These are phyloP conservation scores for Bufotes viridis DNA, from an alignment of 2,797 vertebrate genomes.

Conservation along the genomic window DNA sequence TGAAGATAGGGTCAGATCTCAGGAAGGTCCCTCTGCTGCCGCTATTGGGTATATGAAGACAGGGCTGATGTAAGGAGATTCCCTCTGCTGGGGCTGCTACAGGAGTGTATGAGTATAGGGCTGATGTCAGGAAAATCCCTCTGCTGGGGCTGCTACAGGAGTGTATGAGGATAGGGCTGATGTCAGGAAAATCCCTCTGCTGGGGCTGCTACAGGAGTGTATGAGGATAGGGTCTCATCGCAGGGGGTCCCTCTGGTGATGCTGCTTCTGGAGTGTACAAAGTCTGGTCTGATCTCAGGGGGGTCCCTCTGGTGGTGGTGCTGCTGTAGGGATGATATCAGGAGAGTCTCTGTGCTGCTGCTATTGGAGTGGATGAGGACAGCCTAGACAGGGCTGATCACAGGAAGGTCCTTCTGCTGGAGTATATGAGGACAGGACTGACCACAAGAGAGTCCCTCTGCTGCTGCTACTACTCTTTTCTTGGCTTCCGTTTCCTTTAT, in stretches of 20 bases:
- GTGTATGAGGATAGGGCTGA: not conserved
- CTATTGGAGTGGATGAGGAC: slow-evolving; percentile 25
- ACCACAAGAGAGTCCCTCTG: slow-evolving; percentile 7
- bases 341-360: not conserved
- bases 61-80: not conserved
- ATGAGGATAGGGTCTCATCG: not conserved
- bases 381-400: not conserved
- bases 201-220: not conserved
- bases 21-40: too few relatives aligned
- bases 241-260: slow-evolving; percentile 3
- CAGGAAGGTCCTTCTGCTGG: not conserved
- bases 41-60: not conserved
- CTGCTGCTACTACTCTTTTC: slow-evolving; percentile 54
- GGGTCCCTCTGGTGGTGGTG: not conserved
- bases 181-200: not conserved
- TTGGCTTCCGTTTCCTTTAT: slow-evolving; percentile 59
- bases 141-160: not conserved
- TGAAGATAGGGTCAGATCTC: not conserved
- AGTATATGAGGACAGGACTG: not conserved
- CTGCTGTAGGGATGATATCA: not conserved
- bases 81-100: not conserved
- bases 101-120: not conserved
- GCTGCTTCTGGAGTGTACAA: not conserved
- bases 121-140: not conserved
- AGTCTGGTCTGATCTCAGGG: not conserved